phyloP scores from a whole-genome alignment of 2,797 vertebrate genomes.

The Spizella passerina region DNA sequence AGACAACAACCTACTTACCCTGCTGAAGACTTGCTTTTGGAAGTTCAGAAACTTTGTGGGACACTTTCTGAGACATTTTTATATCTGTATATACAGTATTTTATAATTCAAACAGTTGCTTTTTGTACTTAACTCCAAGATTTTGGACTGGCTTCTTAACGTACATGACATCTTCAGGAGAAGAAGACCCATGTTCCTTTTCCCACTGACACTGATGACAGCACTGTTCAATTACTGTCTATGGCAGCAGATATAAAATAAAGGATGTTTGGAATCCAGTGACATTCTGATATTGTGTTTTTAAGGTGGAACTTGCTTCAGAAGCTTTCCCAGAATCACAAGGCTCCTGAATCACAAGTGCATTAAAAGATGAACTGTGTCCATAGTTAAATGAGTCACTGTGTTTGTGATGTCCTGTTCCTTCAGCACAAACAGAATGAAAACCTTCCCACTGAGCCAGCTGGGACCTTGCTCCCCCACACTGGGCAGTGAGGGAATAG shows the following conservation, averaged over 20 bases:
- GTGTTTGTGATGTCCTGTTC: background rate
- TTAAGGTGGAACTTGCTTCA: background rate
- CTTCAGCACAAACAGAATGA: background rate
- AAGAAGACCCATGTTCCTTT: background rate
- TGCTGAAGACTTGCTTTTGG: slow-evolving; percentile 6
- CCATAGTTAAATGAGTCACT: background rate
- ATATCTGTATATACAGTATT: slow-evolving; percentile 46
- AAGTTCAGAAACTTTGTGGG: slow-evolving; percentile 30
- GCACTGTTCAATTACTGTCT: background rate
- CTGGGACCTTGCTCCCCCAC: background rate
- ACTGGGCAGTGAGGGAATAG: background rate
- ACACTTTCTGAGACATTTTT: slow-evolving; percentile 41
- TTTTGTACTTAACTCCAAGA: slow-evolving; percentile 58
- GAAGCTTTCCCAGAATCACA: background rate
- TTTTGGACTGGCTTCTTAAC: slow-evolving; percentile 47
- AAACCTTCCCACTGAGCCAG: background rate
- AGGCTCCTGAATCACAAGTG: background rate
- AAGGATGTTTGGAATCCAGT: slow-evolving; percentile 46
- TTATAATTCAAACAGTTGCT: slow-evolving; percentile 42
- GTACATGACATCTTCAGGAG: background rate
- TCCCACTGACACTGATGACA: background rate
- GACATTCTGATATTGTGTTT: background rate
- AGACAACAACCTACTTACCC: background rate
- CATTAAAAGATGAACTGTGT: background rate
- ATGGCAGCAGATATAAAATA: slow-evolving; percentile 22